Evolutionary conservation across 2,888 invertebrate species (phyloP).

Genomic region (Atethmia centrago): DNA sequence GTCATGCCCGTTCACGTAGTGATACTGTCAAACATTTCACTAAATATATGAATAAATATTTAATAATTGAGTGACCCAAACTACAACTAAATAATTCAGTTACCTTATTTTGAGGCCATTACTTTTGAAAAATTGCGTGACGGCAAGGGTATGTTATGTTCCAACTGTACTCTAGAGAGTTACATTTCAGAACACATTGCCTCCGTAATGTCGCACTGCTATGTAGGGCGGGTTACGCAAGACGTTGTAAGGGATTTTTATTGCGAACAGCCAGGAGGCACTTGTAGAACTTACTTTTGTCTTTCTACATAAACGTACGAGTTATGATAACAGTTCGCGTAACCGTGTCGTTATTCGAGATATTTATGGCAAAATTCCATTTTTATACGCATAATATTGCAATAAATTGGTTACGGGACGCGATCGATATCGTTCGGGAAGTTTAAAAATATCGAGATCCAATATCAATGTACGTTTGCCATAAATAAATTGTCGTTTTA

Average conservation of each 20-base stretch:
- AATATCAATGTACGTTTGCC: conserved; percentile 23
- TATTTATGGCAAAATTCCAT: background rate
- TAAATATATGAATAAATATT: background rate
- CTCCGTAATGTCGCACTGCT: conserved; percentile 22
- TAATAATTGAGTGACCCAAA: background rate
- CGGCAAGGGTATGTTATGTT: conserved; percentile 24
- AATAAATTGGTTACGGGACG: conserved; percentile 41
- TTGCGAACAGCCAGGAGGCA: conserved; percentile 18
- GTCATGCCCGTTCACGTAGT: background rate
- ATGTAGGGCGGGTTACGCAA: conserved; percentile 64
- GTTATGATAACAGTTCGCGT: background rate
- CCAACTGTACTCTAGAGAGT: conserved; percentile 45
- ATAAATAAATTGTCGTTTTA: conserved; percentile 41
- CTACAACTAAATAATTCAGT: background rate
- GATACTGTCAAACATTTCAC: background rate
- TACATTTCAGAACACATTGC: conserved; percentile 46
- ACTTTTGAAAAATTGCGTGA: conserved; percentile 56
- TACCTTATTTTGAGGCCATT: background rate
- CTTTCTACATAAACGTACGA: background rate
- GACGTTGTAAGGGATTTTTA: conserved; percentile 44
- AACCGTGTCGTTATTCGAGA: conserved; percentile 13
- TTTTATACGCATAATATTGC: conserved; percentile 53
- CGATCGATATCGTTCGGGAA: conserved; percentile 20
- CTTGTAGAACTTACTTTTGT: conserved; percentile 16
- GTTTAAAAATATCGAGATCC: conserved; percentile 42